A percentile compares a stretch with the other conserved stretches of the same genome.
These are phyloP conservation scores for Rotaria macrura DNA, from an alignment of 2,888 invertebrate genomes.

Conservation along the genomic window DNA sequence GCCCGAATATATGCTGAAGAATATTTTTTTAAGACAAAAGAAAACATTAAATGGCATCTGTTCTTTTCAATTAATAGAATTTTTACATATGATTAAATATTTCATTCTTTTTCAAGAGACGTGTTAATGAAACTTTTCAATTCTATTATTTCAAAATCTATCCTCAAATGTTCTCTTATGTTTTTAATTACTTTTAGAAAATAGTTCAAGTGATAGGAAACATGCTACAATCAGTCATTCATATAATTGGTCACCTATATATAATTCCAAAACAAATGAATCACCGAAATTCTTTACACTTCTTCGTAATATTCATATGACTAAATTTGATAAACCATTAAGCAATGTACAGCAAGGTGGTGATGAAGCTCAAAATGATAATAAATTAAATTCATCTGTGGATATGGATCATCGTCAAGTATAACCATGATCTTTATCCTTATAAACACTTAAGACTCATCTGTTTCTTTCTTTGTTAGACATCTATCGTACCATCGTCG, in stretches of 20 bases:
- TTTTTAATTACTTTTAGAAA: background rate
- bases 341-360: background rate
- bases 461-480: background rate
- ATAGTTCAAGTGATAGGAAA: background rate
- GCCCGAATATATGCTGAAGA: no score
- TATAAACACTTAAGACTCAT: no score
- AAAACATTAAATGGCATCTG: background rate
- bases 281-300: background rate
- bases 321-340: background rate
- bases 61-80: background rate
- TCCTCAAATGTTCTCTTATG: no score
- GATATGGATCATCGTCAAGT: background rate
- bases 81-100: background rate
- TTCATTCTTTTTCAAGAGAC: background rate
- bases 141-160: no score
- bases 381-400: background rate
- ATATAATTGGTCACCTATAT: background rate
- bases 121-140: no score
- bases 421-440: no score
- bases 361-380: background rate
- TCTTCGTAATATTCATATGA: background rate
- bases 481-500: background rate
- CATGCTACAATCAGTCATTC: background rate
- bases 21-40: no score
- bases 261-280: background rate